A percentile compares a stretch with the other conserved stretches of the same genome.
phyloP scores from a whole-genome alignment of 1,140 invertebrate genomes.

The Nephotettix cincticeps region DNA sequence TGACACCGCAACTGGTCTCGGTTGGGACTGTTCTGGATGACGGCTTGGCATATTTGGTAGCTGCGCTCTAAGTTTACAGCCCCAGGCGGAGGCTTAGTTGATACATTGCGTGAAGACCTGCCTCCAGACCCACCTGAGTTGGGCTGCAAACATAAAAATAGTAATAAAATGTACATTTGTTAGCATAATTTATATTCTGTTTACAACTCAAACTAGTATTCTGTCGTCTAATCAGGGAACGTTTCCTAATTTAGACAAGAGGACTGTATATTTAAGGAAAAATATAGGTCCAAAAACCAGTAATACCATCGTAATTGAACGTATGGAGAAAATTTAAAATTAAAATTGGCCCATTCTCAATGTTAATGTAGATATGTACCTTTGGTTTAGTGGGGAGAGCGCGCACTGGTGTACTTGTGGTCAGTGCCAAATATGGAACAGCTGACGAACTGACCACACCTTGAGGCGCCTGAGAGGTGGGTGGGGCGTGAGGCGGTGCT shows the following conservation, averaged over 20 bases:
- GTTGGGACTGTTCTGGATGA: conserved; percentile 90
- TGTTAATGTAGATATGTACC: no score
- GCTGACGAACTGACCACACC: conserved; percentile 42
- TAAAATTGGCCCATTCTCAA: no score
- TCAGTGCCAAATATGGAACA: conserved; percentile 53
- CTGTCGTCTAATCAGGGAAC: no score
- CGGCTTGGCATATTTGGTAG: conserved; percentile 94
- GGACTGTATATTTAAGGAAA: no score
- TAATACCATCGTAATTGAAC: no score
- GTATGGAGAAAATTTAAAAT: no score
- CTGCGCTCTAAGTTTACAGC: conserved; percentile 90
- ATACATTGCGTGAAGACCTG: conserved; percentile 53
- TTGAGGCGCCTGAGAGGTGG: conserved; percentile 42
- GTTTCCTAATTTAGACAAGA: no score
- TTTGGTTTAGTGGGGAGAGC: conserved; percentile 51
- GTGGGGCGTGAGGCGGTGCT: conserved; percentile 26
- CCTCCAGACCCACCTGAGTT: conserved; percentile 13
- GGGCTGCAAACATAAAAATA: not conserved
- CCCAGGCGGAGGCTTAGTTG: conserved; percentile 76
- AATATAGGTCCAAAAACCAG: no score
- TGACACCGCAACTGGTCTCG: conserved; percentile 82
- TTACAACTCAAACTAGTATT: no score
- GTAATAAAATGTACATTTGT: no score
- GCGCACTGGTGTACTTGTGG: conserved; percentile 49
- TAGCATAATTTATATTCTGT: no score